A percentile compares a stretch with the other conserved stretches of the same genome.
Conservation (phyloP, 1,140 invertebrate genomes). For the Brachionus sp. region DNA sequence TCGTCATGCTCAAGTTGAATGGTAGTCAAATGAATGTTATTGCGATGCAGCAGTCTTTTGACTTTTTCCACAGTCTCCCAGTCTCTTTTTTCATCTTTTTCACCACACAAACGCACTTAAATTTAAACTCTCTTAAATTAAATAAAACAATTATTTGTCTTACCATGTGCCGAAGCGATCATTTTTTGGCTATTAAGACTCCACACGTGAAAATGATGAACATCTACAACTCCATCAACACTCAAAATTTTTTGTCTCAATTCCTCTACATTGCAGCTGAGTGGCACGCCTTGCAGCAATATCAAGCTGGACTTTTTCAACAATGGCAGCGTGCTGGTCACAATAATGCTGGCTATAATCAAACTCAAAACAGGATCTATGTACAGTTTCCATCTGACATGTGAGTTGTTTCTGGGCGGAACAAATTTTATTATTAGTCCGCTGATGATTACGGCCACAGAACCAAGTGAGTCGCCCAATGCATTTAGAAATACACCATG, state of each 20-base stretch:
- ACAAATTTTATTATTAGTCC: slow-evolving; percentile 73
- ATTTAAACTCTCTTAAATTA: not conserved
- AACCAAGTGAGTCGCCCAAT: slow-evolving; percentile 81
- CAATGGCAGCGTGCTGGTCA: slow-evolving; percentile 62
- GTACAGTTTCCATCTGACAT: slow-evolving; percentile 70
- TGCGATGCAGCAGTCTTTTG: not conserved
- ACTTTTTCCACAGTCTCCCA: slow-evolving; percentile 6
- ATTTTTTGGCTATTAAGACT: slow-evolving; percentile 56
- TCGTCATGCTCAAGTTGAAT: slow-evolving; percentile 18
- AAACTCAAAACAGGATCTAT: slow-evolving; percentile 84
- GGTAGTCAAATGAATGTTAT: slow-evolving; percentile 20
- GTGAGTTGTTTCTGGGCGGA: slow-evolving; percentile 61
- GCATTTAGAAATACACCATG: slow-evolving; percentile 92
- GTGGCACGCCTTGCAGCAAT: slow-evolving; percentile 64
- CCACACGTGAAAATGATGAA: slow-evolving; percentile 66
- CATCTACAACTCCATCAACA: slow-evolving; percentile 62
- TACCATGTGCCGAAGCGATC: slow-evolving; percentile 21
- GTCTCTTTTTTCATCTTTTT: slow-evolving; percentile 32
- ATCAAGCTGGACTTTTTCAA: slow-evolving; percentile 63
- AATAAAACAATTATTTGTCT: not conserved
- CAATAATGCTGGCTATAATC: slow-evolving; percentile 63
- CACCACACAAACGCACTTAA: not conserved
- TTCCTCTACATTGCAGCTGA: slow-evolving; percentile 61
- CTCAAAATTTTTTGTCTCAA: slow-evolving; percentile 58
- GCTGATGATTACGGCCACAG: slow-evolving; percentile 81